Evolutionary conservation across 2,797 vertebrate genomes (phyloP), one percentile per base, ranked within the genome.

Genomic region (Glyptemys insculpta): DNA sequence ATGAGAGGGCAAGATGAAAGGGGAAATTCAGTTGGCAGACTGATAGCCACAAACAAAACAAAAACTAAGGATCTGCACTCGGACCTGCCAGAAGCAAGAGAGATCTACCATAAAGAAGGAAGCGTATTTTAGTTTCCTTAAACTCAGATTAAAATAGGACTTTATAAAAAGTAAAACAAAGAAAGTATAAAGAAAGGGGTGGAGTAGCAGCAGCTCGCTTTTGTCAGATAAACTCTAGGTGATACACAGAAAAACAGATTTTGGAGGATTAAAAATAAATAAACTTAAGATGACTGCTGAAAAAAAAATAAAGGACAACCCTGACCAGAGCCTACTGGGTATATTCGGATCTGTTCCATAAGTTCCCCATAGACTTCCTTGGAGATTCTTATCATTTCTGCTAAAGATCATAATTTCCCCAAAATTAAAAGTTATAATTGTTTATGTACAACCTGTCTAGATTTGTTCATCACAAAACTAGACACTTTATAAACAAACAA

Each of bases 11-110:
- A 59, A 57, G 74, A 72, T 6, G 29, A 83, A 80, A 56, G 59
- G 37, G 47, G 31, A 49, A 47, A 57, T 83, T 81, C 62, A 3
- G 2, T 53, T 37, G 53, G 18, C 18, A 56, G 54, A 25, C 54
- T 25, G 54, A 54, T 25, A 54, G 54, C 27, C 5, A 12, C 57
- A 59, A 59, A 59, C 27, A 29, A 59, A 59, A 59, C 57, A 59
- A 31, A 29, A 12, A 11, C n/a, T 56, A 59, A 25, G 15, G 83
- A 56, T 15, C 6, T 23, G 23, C 0, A 1, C 59, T 4, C 0
- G 2, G n/a, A 80, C 41, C 59, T 25, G n/a, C n/a, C 54, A 50
- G 54, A 37, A 74, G 37, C 27, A 12, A 27, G 15, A 49, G 57
- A 34, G 31, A 62, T 62, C 14, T 34, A 62, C 59, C 59, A 62